phyloP scores from a whole-genome alignment of 2,113 vertebrate genomes.

The Gopherus flavomarginatus region DNA sequence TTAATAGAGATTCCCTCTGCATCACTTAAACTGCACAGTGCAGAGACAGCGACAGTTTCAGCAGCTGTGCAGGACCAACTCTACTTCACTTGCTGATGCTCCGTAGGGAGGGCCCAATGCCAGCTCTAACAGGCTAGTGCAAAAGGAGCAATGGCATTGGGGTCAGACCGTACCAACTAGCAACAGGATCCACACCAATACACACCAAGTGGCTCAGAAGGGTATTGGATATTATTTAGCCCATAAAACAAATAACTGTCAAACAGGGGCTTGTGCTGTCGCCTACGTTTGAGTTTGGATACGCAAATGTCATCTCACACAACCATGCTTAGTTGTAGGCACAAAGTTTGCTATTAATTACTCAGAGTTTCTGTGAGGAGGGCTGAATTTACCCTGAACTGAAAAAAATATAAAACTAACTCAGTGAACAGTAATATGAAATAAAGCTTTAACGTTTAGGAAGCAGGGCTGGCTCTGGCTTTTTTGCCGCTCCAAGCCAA shows the following conservation, averaged over 20 bases:
- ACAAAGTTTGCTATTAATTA: not conserved
- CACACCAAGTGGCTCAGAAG: not conserved
- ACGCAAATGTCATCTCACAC: not conserved
- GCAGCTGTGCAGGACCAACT: not conserved
- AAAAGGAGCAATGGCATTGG: not conserved
- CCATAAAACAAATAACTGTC: not conserved
- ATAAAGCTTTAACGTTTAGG: not conserved
- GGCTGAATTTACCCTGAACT: not conserved
- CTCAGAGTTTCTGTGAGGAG: not conserved
- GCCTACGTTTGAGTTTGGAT: not conserved
- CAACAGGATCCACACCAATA: not conserved
- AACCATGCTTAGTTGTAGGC: not conserved
- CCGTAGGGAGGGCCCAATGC: not conserved
- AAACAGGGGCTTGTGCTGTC: not conserved
- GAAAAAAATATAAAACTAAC: not conserved
- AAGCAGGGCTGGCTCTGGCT: not conserved
- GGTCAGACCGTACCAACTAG: not conserved
- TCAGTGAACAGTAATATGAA: not conserved
- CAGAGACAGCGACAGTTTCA: not conserved
- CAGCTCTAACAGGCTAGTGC: not conserved
- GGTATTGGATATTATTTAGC: not conserved
- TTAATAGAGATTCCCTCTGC: not conserved
- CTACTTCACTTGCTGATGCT: not conserved
- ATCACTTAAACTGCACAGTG: not conserved
- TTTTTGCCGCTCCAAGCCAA: too few species aligned